Percentiles rank a stretch among this genome's conserved stretches.
Conservation (phyloP, 2,888 invertebrate species). For the Falcaria lacertinaria region DNA sequence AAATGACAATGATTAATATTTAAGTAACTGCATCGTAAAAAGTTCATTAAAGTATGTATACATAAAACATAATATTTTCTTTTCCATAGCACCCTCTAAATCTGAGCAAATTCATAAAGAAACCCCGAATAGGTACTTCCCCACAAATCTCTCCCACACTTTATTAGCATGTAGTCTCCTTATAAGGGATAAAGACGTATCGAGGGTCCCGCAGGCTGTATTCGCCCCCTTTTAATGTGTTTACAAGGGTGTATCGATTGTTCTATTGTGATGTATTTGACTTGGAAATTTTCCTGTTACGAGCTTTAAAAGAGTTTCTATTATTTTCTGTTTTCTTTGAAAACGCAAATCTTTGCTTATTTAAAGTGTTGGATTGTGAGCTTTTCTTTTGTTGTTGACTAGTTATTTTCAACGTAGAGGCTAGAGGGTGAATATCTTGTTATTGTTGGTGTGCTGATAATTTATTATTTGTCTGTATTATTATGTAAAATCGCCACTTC, state of each 20-base stretch:
- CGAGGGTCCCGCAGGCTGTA: conserved; percentile 40
- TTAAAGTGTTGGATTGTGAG: conserved; percentile 2
- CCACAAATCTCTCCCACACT: conserved; percentile 68
- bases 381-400: neutral
- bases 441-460: neutral
- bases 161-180: conserved; percentile 64
- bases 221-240: conserved; percentile 71
- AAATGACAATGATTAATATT: too few species aligned
- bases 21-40: too few species aligned
- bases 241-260: conserved; percentile 78
- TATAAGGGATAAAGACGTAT: conserved; percentile 59
- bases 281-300: conserved; percentile 69
- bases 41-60: neutral
- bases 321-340: conserved; percentile 29
- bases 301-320: conserved; percentile 42
- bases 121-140: conserved; percentile 18
- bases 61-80: neutral
- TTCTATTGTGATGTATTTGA: conserved; percentile 75
- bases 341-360: conserved; percentile 5
- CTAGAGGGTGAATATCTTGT: neutral
- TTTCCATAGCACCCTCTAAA: neutral
- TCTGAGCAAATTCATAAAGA: neutral
- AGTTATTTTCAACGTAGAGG: neutral
- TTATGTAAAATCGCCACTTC: too few species aligned
- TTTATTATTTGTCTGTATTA: too few species aligned